phyloP scores from a whole-genome alignment of 2,797 vertebrate species.

The Protosalanx chinensis region DNA sequence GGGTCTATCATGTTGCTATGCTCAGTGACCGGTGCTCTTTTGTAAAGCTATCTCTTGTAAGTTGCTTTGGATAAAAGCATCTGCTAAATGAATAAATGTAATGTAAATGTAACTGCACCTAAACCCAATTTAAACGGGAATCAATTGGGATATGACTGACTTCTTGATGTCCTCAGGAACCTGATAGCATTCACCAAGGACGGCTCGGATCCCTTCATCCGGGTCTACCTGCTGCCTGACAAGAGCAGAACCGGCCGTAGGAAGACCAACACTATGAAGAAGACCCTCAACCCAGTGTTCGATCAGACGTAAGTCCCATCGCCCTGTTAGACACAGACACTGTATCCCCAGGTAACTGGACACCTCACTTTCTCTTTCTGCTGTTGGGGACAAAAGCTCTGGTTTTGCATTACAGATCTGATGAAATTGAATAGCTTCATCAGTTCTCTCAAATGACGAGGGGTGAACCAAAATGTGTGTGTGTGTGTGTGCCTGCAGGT shows the following conservation, averaged over 20 bases:
- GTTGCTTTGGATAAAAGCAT: too few species aligned
- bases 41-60: too few species aligned
- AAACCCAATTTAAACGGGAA: not conserved
- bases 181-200: slow-evolving; percentile 93
- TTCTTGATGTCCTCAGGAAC: slow-evolving; percentile 75
- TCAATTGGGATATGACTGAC: slow-evolving; percentile 22
- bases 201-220: slow-evolving; percentile 89
- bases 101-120: too few species aligned
- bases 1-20: too few species aligned
- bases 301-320: slow-evolving; percentile 86
- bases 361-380: too few species aligned
- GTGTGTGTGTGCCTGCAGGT: slow-evolving; percentile 59
- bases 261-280: slow-evolving; percentile 89
- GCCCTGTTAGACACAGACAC: too few species aligned
- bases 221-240: slow-evolving; percentile 93
- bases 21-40: too few species aligned
- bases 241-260: slow-evolving; percentile 91
- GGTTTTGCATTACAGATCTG: too few species aligned
- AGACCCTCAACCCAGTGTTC: slow-evolving; percentile 88
- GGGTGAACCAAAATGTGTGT: not conserved
- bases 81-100: too few species aligned
- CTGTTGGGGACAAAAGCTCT: too few species aligned
- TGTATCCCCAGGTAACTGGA: too few species aligned
- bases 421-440: too few species aligned
- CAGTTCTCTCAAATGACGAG: not conserved